Percentiles rank a stretch among this genome's conserved stretches.
phyloP scores from a whole-genome alignment of 2,888 invertebrate species.

The Macrosiphum euphorbiae region DNA sequence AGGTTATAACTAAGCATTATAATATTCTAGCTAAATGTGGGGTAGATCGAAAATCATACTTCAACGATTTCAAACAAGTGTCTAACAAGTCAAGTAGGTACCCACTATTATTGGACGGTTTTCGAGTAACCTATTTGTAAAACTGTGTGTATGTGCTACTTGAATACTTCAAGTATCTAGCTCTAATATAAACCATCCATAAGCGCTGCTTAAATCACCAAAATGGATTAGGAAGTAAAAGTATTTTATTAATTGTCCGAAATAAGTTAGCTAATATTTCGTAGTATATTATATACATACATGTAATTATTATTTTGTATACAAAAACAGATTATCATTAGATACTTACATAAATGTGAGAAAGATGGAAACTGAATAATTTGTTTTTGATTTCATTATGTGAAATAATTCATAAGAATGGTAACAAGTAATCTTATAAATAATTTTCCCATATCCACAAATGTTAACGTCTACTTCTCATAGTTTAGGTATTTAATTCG shows the following conservation, averaged over 20 bases:
- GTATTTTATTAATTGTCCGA: neutral
- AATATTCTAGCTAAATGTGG: no score
- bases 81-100: no score
- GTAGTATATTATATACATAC: neutral
- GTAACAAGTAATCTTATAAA: neutral
- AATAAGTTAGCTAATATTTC: neutral
- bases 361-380: slow-evolving; percentile 37
- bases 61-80: no score
- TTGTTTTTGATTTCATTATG: slow-evolving; percentile 49
- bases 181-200: neutral
- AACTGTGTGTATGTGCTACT: neutral
- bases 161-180: neutral
- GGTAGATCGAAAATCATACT: no score
- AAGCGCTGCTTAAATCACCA: neutral
- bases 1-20: no score
- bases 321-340: slow-evolving; percentile 8
- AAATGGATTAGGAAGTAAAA: slow-evolving; percentile 2
- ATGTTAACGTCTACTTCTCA: slow-evolving; percentile 5
- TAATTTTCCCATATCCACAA: slow-evolving; percentile 19
- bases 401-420: slow-evolving; percentile 30
- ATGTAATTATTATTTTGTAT: neutral
- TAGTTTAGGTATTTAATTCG: neutral
- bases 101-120: no score
- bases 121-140: no score
- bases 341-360: slow-evolving; percentile 43